Base-by-base conservation (phyloP, 2,113 vertebrate genomes). In the Varanus komodoensis region DNA sequence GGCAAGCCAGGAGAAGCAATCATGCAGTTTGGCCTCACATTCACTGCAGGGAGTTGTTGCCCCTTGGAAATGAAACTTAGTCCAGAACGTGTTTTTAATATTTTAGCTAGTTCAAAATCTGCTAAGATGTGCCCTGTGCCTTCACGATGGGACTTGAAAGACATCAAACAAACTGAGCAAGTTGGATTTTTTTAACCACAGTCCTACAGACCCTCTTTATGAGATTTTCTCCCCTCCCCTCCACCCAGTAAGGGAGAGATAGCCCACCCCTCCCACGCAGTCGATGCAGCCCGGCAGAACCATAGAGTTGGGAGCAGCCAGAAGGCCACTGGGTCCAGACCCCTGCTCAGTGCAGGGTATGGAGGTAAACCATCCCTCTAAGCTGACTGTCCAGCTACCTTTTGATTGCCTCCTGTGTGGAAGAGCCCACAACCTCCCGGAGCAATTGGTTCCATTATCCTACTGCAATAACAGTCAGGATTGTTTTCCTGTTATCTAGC, bases 151-250 rank as follows among this genome's bases (percentile, higher is more conserved):
- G 77, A 3, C 52, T 69, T 50, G 25, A 80, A 68, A 69, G 38
- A 25, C 9, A 69, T 71, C 54, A 44, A 86, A 52, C 48, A n/a
- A 74, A 87, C 29, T 23, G n/a, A 86, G 29, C 71, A 23, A 81
- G 61, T 34, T 17, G 11, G 34, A 29, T 92, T 94, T 64, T 64
- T 93, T 83, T 8, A 44, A 84, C 82, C 57, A 29, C 87, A 14
- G 1, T 27, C 67, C 2, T 48, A 68, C 38, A 29, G 57, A 29
- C 67, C 82, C 83, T 90, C 91, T 89, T 88, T 90, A 89, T 68
- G 90, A 93, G 91, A 92, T 91, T 93, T 19, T 86, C 48, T 73
- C 50, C 1, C 15, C 11, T 34, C 69, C 82, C 89, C 89, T 71
- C 67, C 91, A 88, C 61, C 77, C 90, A 87, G 1, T 57, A 82